Evolutionary conservation across 1,140 invertebrate species (phyloP).

Genomic region (Mylabris phalerata): DNA sequence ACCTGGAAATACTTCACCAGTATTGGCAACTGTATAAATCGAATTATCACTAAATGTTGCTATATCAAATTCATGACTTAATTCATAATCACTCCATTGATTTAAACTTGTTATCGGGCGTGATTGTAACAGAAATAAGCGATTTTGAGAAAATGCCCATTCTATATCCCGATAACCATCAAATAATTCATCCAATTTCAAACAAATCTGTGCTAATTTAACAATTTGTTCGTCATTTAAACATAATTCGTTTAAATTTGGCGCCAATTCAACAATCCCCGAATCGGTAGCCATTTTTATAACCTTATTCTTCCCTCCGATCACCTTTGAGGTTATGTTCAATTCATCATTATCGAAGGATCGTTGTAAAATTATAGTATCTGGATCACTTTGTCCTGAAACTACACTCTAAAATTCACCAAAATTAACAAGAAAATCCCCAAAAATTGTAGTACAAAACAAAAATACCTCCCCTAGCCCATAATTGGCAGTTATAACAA

Average conservation of each 20-base stretch:
- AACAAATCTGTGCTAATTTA: constrained; percentile 49
- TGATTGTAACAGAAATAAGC: constrained; percentile 61
- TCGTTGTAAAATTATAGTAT: constrained; percentile 57
- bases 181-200: constrained; percentile 57
- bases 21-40: constrained; percentile 49
- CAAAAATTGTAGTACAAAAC: neutral
- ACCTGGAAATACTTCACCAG: constrained; percentile 55
- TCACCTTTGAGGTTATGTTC: constrained; percentile 41
- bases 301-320: constrained; percentile 54
- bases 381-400: constrained; percentile 65
- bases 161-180: constrained; percentile 67
- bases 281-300: constrained; percentile 43
- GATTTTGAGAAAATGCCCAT: constrained; percentile 54
- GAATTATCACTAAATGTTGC: constrained; percentile 50
- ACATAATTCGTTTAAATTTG: constrained; percentile 40
- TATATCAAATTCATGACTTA: constrained; percentile 64
- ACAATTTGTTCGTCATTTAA: constrained; percentile 47
- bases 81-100: constrained; percentile 63
- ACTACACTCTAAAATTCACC: constrained; percentile 60
- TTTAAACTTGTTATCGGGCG: constrained; percentile 65
- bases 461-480: constrained; percentile 66
- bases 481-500: constrained; percentile 72
- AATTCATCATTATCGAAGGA: constrained; percentile 44
- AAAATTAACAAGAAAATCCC: neutral
- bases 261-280: constrained; percentile 26